These are phyloP conservation scores for Dryadula phaetusa DNA, from an alignment of 2,888 invertebrate species.

Conservation along the genomic window DNA sequence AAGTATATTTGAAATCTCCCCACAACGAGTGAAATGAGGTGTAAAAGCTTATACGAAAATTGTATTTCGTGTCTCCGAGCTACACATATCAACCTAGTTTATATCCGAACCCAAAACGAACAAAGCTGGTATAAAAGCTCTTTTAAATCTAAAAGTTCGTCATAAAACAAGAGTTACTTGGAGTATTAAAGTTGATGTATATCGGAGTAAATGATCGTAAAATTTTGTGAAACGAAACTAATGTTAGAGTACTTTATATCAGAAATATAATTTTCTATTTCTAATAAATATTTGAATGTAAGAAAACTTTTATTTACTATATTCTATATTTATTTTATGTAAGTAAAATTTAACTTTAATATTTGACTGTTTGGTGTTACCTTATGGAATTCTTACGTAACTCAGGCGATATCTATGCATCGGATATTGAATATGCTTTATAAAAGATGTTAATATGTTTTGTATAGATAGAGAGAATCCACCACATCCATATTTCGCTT, in stretches of 20 bases:
- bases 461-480: too few species aligned
- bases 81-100: conserved; percentile 18
- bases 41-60: conserved; percentile 15
- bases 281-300: too few species aligned
- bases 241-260: neutral
- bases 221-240: conserved; percentile 27
- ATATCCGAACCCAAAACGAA: conserved; percentile 14
- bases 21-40: conserved; percentile 2
- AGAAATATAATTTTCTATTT: neutral
- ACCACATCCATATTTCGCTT: too few species aligned
- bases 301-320: too few species aligned
- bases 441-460: too few species aligned
- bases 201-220: conserved; percentile 19
- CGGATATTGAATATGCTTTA: too few species aligned
- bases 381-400: too few species aligned
- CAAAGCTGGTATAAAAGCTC: conserved; percentile 4
- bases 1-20: neutral
- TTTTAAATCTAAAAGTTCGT: conserved; percentile 19
- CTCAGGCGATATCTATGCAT: too few species aligned
- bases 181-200: conserved; percentile 13
- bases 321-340: too few species aligned
- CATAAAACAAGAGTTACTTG: conserved; percentile 21
- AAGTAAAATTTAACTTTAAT: too few species aligned
- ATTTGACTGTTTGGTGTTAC: too few species aligned
- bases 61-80: conserved; percentile 16